A percentile compares a stretch with the other conserved stretches of the same genome.
Conservation (phyloP, 2,113 vertebrate species). For the Leiothrix lutea region DNA sequence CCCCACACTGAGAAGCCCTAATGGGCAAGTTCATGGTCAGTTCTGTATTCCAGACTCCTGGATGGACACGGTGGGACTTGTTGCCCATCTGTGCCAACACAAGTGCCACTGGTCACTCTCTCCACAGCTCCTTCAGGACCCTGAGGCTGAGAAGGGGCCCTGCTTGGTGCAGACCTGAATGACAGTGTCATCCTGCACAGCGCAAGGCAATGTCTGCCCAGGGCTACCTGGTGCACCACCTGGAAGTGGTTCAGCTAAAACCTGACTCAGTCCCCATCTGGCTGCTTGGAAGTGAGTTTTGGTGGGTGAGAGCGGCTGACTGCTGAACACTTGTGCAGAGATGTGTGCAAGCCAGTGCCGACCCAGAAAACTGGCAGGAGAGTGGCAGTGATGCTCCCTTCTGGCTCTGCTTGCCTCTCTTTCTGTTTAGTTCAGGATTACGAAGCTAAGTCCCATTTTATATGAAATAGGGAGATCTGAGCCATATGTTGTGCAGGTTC, state of each 20-base stretch:
- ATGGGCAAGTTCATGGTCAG: not conserved
- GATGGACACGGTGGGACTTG: not conserved
- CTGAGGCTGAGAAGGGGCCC: not conserved
- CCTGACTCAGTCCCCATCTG: slow-evolving; percentile 15
- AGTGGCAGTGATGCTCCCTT: slow-evolving; percentile 26
- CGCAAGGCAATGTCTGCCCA: not conserved
- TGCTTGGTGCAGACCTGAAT: not conserved
- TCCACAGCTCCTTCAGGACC: not conserved
- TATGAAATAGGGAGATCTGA: slow-evolving; percentile 23
- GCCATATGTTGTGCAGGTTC: slow-evolving; percentile 36
- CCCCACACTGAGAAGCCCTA: not conserved
- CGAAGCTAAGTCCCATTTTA: slow-evolving; percentile 8
- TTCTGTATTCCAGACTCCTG: not conserved
- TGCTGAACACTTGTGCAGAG: not conserved
- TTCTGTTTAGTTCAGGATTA: slow-evolving; percentile 38
- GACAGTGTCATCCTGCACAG: not conserved
- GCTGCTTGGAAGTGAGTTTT: not conserved
- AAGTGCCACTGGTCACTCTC: not conserved
- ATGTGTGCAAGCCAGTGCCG: not conserved
- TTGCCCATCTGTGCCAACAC: not conserved
- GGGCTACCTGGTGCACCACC: not conserved
- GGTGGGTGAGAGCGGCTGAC: slow-evolving; percentile 19
- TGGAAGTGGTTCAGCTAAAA: not conserved
- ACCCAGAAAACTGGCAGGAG: slow-evolving; percentile 47
- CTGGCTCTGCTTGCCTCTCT: slow-evolving; percentile 36